Conservation (phyloP, 2,113 vertebrate genomes). For the Anseranas semipalmata region DNA sequence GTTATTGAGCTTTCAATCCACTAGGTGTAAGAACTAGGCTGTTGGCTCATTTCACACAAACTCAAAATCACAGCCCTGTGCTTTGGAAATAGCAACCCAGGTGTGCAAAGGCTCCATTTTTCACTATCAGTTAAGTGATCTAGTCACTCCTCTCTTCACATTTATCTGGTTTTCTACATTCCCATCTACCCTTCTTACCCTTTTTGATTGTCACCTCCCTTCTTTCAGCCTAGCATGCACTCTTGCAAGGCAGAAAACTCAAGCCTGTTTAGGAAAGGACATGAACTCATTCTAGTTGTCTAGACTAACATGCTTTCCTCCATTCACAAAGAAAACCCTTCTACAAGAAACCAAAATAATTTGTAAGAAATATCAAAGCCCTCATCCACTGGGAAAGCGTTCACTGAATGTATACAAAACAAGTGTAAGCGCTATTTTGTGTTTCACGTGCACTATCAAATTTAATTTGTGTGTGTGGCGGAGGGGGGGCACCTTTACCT, state of each 20-base stretch:
- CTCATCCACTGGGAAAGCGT: not conserved
- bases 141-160: not conserved
- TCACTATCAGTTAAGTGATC: not conserved
- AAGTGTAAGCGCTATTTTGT: accelerated
- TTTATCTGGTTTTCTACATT: not conserved
- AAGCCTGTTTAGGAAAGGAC: not conserved
- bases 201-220: not conserved
- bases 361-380: not conserved
- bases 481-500: conserved; percentile 76
- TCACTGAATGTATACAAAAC: not conserved
- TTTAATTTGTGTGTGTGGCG: not conserved
- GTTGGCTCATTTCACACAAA: not conserved
- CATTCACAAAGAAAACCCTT: not conserved
- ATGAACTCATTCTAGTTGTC: not conserved
- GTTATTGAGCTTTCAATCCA: not conserved
- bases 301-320: not conserved
- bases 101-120: not conserved
- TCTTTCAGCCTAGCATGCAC: not conserved
- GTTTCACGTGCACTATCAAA: accelerated
- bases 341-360: not conserved
- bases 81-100: not conserved
- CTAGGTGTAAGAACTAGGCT: not conserved
- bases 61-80: not conserved
- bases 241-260: not conserved
- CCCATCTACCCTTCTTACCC: not conserved